A percentile compares a stretch with the other conserved stretches of the same genome.
phyloP scores from a whole-genome alignment of 2,888 invertebrate genomes.

The Machimus atricapillus region DNA sequence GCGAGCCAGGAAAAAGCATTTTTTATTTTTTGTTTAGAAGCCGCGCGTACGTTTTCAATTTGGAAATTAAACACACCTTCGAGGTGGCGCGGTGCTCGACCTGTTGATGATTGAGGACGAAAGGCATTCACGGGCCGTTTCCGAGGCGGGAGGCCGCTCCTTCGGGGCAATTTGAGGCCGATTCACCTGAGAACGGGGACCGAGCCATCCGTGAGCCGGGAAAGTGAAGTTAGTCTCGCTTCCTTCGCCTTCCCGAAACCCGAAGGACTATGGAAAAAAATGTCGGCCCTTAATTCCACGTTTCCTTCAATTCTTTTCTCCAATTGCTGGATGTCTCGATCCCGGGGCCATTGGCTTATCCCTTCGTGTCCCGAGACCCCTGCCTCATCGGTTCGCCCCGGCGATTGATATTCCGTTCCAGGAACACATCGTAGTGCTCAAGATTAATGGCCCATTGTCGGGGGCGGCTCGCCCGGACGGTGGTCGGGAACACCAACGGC shows the following conservation, averaged over 20 bases:
- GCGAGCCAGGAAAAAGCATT: background rate
- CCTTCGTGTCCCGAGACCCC: background rate
- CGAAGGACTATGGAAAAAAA: background rate
- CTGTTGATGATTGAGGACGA: background rate
- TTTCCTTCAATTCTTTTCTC: conserved; percentile 16
- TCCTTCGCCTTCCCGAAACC: background rate
- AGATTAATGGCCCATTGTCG: conserved; percentile 36
- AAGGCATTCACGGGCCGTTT: background rate
- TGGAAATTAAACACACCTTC: conserved; percentile 34
- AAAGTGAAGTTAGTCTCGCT: background rate
- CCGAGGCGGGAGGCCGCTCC: conserved; percentile 23
- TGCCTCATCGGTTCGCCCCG: background rate
- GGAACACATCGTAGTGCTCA: background rate
- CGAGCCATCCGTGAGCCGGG: background rate
- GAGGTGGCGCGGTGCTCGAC: background rate
- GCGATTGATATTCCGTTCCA: conserved; percentile 22
- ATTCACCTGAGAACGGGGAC: background rate
- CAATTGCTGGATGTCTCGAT: background rate
- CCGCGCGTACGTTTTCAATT: background rate
- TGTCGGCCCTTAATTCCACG: conserved; percentile 1
- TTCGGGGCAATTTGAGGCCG: background rate
- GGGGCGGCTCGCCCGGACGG: background rate
- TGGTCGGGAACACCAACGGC: conserved; percentile 1
- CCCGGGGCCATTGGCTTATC: background rate
- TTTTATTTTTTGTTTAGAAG: background rate